Conservation (phyloP, 2,113 vertebrate species). For the Motacilla tschutschensis region DNA sequence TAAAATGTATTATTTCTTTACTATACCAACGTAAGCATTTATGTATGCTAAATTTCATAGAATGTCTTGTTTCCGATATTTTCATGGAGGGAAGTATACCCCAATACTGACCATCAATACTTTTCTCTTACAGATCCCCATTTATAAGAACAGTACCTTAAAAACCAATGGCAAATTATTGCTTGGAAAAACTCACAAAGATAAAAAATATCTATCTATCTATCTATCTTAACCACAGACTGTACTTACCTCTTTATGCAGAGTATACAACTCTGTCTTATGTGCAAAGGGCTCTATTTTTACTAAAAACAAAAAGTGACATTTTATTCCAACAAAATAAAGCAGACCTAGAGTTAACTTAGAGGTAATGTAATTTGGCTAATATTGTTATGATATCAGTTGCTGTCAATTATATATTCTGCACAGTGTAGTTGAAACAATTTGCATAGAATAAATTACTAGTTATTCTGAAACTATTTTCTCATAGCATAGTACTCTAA, state of each 20-base stretch:
- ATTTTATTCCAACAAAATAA: not conserved
- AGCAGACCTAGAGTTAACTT: not conserved
- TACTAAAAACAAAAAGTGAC: not conserved
- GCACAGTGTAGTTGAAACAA: not conserved
- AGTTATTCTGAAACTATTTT: constrained; percentile 42
- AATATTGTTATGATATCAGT: not conserved
- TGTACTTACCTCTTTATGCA: not conserved
- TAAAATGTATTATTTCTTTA: not conserved
- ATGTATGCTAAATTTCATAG: not conserved
- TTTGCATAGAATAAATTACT: constrained; percentile 39
- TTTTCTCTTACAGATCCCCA: not conserved
- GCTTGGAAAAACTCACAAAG: not conserved
- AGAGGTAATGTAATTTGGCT: not conserved
- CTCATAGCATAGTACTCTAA: not conserved
- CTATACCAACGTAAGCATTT: fast-evolving
- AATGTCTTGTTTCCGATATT: not conserved
- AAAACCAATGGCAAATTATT: not conserved
- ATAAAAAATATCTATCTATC: not conserved
- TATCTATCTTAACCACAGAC: not conserved
- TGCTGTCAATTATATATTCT: constrained; percentile 28
- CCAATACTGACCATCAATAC: not conserved
- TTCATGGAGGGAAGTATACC: not conserved
- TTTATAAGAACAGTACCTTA: not conserved
- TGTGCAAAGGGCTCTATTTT: not conserved
- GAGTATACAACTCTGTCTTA: not conserved